These are phyloP conservation scores for mouse (Mus musculus) DNA, from an alignment of 2,113 vertebrate species.

Conservation along the genomic window GRCm39 chr6:106669501-106670000, in stretches of 20 bases:
- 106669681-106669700: neutral
- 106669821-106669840: neutral
- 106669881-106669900: neutral
- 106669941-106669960: neutral
- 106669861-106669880: neutral
- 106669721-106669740: neutral
- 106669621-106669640: neutral
- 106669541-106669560: neutral
- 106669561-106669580: neutral
- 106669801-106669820: fast-evolving
- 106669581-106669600: neutral
- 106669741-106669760: neutral
- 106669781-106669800: neutral
- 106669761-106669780: neutral
- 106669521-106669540: neutral
- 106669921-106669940: neutral
- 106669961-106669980: neutral
- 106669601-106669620: neutral
- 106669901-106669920: neutral
- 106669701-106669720: neutral
- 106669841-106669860: too few relatives aligned
- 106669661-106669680: neutral
- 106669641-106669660: neutral
- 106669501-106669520: neutral
- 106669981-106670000: fast-evolving